Percentiles rank a stretch among this genome's conserved stretches.
Conservation (phyloP, 2,113 vertebrate species). For the Uria lomvia region DNA sequence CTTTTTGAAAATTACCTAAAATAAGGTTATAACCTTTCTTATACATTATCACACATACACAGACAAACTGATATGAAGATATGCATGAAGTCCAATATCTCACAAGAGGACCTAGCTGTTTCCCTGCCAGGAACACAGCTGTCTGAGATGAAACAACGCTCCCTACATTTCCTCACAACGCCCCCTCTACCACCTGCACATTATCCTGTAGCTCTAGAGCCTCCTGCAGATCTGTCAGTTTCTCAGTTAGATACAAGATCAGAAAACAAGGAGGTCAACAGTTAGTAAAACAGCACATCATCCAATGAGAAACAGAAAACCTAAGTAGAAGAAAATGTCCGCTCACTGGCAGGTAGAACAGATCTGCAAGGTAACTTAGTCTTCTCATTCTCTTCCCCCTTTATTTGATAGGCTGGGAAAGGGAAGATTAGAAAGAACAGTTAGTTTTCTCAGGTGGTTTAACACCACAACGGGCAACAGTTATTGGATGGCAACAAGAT, state of each 20-base stretch:
- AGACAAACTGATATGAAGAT: background rate
- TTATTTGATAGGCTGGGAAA: background rate
- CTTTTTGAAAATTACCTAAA: background rate
- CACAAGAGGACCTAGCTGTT: background rate
- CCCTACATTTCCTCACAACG: background rate
- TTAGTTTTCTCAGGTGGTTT: background rate
- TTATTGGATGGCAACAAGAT: background rate
- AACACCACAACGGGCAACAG: background rate
- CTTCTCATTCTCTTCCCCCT: background rate
- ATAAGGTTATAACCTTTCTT: background rate
- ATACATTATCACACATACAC: background rate
- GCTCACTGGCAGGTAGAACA: background rate
- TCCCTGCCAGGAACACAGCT: background rate
- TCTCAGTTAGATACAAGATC: background rate
- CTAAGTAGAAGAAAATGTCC: background rate
- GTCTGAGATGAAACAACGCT: background rate
- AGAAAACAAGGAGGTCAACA: background rate
- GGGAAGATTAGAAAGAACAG: background rate
- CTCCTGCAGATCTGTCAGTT: background rate
- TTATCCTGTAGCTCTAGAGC: background rate
- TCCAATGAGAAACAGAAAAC: background rate
- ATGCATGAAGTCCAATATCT: background rate
- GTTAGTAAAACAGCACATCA: background rate
- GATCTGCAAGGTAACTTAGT: background rate
- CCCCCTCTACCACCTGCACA: background rate